These are phyloP conservation scores for Cryptosula pallasiana DNA, from an alignment of 2,888 invertebrate species.

Conservation along the genomic window DNA sequence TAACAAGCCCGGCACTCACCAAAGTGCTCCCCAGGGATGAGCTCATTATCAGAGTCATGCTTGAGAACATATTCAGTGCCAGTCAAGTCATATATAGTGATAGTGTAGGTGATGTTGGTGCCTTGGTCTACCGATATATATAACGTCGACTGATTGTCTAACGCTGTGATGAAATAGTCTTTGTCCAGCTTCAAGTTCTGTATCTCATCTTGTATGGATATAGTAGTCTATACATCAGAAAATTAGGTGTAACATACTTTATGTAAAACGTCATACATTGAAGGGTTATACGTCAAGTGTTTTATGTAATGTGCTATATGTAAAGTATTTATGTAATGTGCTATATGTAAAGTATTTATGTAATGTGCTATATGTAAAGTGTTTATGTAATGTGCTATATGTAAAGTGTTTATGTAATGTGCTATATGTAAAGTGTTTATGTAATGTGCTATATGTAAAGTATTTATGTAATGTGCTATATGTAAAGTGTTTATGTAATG, in stretches of 20 bases:
- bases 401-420: too few species aligned
- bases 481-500: too few species aligned
- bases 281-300: neutral
- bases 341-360: neutral
- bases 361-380: too few species aligned
- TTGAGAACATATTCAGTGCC: constrained; percentile 3
- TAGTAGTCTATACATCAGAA: neutral
- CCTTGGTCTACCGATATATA: constrained; percentile 21
- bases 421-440: too few species aligned
- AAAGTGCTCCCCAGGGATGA: neutral
- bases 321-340: neutral
- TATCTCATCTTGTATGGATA: constrained; percentile 15
- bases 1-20: too few species aligned
- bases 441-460: neutral
- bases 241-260: too few species aligned
- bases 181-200: neutral
- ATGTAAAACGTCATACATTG: too few species aligned
- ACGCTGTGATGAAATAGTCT: constrained; percentile 20
- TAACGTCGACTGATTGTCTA: constrained; percentile 17
- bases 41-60: neutral
- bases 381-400: neutral
- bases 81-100: constrained; percentile 15
- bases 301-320: neutral
- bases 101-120: constrained; percentile 16
- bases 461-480: neutral